Conservation (phyloP, 2,797 vertebrate species). For the Acanthopagrus latus region DNA sequence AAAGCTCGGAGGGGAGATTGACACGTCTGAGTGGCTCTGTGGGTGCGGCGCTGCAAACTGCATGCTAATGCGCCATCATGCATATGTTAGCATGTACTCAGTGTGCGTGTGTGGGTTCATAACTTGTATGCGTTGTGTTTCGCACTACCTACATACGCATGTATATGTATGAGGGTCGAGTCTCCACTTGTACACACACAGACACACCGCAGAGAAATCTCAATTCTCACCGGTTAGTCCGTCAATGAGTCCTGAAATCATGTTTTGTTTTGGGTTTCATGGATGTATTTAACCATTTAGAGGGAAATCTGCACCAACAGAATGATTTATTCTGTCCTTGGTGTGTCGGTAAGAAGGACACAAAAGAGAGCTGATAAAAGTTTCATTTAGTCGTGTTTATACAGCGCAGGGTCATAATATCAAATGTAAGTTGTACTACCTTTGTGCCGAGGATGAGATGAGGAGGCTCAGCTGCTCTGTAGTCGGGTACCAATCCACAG, state of each 20-base stretch:
- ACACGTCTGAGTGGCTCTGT: conserved; percentile 76
- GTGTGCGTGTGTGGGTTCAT: conserved; percentile 20
- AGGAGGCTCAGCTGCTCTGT: too few species aligned
- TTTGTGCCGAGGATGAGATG: too few species aligned
- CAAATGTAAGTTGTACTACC: too few species aligned
- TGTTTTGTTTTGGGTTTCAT: neutral
- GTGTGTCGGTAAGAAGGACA: neutral
- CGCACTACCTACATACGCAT: conserved; percentile 38
- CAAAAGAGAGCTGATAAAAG: too few species aligned
- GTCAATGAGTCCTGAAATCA: neutral
- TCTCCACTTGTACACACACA: conserved; percentile 20
- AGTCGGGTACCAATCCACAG: too few species aligned
- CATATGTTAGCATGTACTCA: conserved; percentile 55
- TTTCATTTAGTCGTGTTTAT: too few species aligned
- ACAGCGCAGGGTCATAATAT: too few species aligned
- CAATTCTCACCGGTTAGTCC: neutral
- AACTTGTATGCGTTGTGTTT: conserved; percentile 41
- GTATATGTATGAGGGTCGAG: conserved; percentile 56
- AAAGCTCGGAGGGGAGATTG: conserved; percentile 77
- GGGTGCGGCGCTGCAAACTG: conserved; percentile 60
- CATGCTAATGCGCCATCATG: conserved; percentile 70
- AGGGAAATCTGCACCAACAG: neutral
- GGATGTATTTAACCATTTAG: neutral
- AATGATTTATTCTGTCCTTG: conserved; percentile 10
- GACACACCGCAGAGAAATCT: neutral